phyloP scores from a whole-genome alignment of 2,888 invertebrate genomes.

The Archips xylosteana region DNA sequence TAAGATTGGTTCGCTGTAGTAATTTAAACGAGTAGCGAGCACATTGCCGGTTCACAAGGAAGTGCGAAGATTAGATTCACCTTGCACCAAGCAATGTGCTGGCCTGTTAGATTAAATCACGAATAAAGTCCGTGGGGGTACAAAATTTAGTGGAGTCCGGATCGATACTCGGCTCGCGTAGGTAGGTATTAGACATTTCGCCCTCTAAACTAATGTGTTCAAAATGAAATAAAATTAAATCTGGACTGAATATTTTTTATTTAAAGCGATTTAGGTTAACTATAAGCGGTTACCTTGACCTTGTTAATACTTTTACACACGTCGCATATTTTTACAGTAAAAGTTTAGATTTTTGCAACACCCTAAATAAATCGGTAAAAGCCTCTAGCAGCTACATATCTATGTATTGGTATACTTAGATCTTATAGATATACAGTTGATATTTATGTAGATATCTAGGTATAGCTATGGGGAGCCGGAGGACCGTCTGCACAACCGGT shows the following conservation, averaged over 20 bases:
- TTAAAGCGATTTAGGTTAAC: neutral
- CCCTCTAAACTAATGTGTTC: neutral
- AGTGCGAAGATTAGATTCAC: neutral
- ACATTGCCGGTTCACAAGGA: neutral
- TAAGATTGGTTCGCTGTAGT: conserved; percentile 31
- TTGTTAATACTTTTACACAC: neutral
- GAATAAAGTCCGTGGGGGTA: neutral
- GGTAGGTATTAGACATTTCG: neutral
- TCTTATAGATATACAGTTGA: neutral
- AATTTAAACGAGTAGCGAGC: neutral
- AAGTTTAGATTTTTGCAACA: neutral
- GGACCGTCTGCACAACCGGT: conserved; percentile 70
- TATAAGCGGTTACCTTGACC: too few species aligned
- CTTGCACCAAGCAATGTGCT: neutral
- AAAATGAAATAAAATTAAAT: neutral
- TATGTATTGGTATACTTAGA: neutral
- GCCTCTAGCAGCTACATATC: neutral
- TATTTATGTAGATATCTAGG: conserved; percentile 16
- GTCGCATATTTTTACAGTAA: neutral
- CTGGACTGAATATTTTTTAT: neutral
- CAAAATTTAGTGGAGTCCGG: neutral
- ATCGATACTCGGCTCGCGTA: neutral
- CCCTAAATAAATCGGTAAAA: neutral
- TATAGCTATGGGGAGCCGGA: conserved; percentile 48
- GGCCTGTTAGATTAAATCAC: neutral